Evolutionary conservation across 2,113 vertebrate genomes (phyloP).

Genomic region (Carollia perspicillata): DNA sequence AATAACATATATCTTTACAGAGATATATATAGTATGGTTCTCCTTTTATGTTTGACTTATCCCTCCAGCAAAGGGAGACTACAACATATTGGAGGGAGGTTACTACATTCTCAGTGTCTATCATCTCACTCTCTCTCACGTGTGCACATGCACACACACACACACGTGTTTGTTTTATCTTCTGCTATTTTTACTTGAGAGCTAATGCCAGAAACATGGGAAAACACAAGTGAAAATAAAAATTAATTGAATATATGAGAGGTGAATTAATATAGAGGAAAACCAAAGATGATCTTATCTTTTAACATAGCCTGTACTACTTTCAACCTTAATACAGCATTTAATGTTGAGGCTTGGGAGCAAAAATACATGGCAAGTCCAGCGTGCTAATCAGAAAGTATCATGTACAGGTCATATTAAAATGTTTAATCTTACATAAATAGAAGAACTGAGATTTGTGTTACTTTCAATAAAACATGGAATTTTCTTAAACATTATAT

Average conservation of each 20-base stretch:
- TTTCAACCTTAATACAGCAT: not conserved
- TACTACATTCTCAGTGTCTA: not conserved
- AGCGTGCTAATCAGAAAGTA: not conserved
- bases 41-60: not conserved
- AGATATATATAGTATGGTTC: not conserved
- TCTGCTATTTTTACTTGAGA: not conserved
- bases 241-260: not conserved
- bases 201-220: not conserved
- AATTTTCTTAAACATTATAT: not conserved
- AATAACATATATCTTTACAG: not conserved
- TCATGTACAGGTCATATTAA: not conserved
- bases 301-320: not conserved
- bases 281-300: not conserved
- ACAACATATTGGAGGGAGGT: not conserved
- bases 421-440: not conserved
- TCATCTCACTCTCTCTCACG: not conserved
- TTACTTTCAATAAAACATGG: not conserved
- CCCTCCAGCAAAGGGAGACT: not conserved
- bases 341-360: not conserved
- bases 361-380: not conserved
- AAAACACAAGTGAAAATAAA: not conserved
- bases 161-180: not conserved
- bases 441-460: not conserved
- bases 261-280: not conserved
- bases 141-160: not conserved